Conservation (phyloP, 1,140 invertebrate genomes). For the Cataglyphis hispanica region DNA sequence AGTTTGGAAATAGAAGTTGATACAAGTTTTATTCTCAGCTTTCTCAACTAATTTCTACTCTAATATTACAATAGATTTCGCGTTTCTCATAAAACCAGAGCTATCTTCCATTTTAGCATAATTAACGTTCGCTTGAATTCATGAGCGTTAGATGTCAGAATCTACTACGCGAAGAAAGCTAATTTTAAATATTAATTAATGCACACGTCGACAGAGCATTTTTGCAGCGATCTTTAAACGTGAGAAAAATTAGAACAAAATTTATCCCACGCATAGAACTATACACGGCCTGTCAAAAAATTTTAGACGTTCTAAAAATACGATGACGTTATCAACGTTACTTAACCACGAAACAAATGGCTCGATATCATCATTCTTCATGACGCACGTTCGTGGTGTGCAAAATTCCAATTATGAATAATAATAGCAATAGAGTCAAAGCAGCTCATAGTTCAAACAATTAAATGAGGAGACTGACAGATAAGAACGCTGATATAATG, state of each 20-base stretch:
- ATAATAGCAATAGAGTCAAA: too few species aligned
- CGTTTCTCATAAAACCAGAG: constrained; percentile 22
- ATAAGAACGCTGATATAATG: too few species aligned
- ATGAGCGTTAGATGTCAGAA: not conserved
- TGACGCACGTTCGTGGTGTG: constrained; percentile 22
- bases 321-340: constrained; percentile 30
- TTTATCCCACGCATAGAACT: not conserved
- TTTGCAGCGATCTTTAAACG: too few species aligned
- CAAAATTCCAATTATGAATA: constrained; percentile 41
- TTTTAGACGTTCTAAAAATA: not conserved
- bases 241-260: not conserved
- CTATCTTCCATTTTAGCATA: constrained; percentile 27
- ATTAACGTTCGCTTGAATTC: constrained; percentile 24
- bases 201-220: not conserved
- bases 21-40: not conserved
- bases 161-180: constrained; percentile 9
- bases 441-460: too few species aligned
- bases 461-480: too few species aligned
- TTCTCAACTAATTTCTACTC: not conserved
- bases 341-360: not conserved
- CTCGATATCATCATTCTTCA: constrained; percentile 42
- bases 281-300: constrained; percentile 7
- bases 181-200: constrained; percentile 44
- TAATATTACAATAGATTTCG: constrained; percentile 37
- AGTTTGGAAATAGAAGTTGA: constrained; percentile 19